Base-by-base conservation (phyloP, 2,113 vertebrate species). In the Rhipidura dahli region DNA sequence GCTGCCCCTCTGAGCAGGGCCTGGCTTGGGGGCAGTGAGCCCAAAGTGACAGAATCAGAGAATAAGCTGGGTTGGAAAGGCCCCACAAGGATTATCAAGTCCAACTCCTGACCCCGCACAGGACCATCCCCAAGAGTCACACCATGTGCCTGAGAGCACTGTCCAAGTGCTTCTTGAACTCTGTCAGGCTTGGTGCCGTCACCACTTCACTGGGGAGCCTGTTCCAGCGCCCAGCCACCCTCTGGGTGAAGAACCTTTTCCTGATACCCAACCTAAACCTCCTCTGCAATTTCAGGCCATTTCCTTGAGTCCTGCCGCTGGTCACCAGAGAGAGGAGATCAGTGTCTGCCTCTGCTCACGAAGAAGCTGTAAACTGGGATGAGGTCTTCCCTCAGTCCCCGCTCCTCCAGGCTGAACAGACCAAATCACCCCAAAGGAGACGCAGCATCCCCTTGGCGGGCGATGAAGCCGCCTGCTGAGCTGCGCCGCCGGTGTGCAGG, bases 21-120 rank as follows among this genome's bases (percentile, higher is more conserved):
- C 30, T 6, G 40, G 28, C 31, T 15, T 26, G 39, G 13, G 1
- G 6, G 9, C 44, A 8, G 3, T 13, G 13, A 47, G 5, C 18
- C 53, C 5, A 21, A 66, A 57, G 26, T 27, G 22, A 37, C 22
- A 51, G 37, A 51, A 68, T 23, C 27, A 59, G 11, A 51, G 18
- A 44, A 51, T 15, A 50, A 3, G 18, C 17, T 37, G 45, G 59
- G 9, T 15, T 10, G 15, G 53, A 60, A 51, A 12, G 27, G 27
- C 37, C 11, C 6, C 37, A 27, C 17, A 18, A 37, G 26, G 63
- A 60, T 77, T 27, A 44, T 44, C 20, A 14, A 59, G 9, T 37
- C 11, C 45, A 51, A 1, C 15, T 33, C 27, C 64, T 16, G 39
- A 19, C 8, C 7, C 0, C 0, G 45, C 15, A 28, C 39, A 60